These are phyloP conservation scores for Apoda limacodes DNA, from an alignment of 2,888 invertebrate genomes.

Conservation along the genomic window DNA sequence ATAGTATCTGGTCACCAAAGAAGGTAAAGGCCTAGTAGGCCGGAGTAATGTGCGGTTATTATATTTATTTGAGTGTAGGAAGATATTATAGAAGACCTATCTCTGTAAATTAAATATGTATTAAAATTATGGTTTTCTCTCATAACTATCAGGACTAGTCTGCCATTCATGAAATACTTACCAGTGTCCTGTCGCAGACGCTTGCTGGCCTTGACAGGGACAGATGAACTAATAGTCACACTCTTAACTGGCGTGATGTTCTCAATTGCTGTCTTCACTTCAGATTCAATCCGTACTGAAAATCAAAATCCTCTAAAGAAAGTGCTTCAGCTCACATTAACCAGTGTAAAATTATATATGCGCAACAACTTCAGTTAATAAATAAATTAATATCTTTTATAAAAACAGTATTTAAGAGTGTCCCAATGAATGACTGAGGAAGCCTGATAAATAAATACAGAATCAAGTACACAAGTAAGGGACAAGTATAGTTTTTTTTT, in stretches of 20 bases:
- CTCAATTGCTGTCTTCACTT: constrained; percentile 40
- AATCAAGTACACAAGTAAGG: too few relatives aligned
- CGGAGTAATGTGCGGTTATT: not conserved
- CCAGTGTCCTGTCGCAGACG: constrained; percentile 49
- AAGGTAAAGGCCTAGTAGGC: not conserved
- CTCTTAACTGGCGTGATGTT: constrained; percentile 37
- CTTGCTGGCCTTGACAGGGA: constrained; percentile 33
- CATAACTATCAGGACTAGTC: too few relatives aligned
- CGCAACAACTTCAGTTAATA: constrained; percentile 1
- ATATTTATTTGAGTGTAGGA: constrained; percentile 1
- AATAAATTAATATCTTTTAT: constrained; percentile 2
- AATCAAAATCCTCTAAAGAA: too few relatives aligned
- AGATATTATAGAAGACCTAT: not conserved
- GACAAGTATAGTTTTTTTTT: too few relatives aligned
- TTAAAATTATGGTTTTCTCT: constrained; percentile 7
- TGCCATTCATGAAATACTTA: constrained; percentile 19
- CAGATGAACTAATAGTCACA: constrained; percentile 37
- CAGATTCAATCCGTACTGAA: constrained; percentile 50
- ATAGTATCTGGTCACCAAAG: too few relatives aligned
- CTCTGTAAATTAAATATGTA: constrained; percentile 1
- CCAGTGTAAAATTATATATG: not conserved
- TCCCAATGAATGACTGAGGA: constrained; percentile 1
- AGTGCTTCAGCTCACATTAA: too few relatives aligned
- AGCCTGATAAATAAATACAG: not conserved
- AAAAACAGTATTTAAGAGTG: constrained; percentile 1